Evolutionary conservation across 2,888 invertebrate genomes (phyloP), one percentile per base, ranked within the genome.

Genomic region (Limnephilus rhombicus): DNA sequence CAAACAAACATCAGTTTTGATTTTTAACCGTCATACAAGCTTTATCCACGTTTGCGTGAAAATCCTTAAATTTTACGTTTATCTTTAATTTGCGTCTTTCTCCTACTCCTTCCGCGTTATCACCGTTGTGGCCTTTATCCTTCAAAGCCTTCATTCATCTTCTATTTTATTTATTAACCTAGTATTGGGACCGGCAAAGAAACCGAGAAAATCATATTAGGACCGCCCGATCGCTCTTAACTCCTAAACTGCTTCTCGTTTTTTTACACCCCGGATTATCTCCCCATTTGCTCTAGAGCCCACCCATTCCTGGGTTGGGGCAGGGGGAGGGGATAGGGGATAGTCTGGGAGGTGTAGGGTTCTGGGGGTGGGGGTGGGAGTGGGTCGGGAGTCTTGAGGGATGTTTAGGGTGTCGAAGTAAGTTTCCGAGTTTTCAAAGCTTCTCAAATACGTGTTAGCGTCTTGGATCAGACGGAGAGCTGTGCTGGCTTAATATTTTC

Each of bases 121-220:
- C 89, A 15, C 41, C 37, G 11, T 18, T 80, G 80, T 80, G 88
- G 88, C 68, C 37, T 88, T 68, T 37, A 81, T 89, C 81, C 45
- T 80, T 89, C 41, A 81, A 89, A 89, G 24, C 81, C 45, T 81
- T 89, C 89, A 81, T 81, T 68, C 68, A 34, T 80, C 29, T 89
- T 82, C 89, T 82, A 89, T 89, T 89, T 81, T 80, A 82, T 81
- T 89, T 89, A 89, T 89, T 89, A 89, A 89, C 89, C 89, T n/a
- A 81, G 89, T 29, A 89, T 89, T 89, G 89, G 41, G 41, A 81
- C 34, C 29, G 15, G 68, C 81, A 45, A 89, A 82, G 91, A 89
- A 88, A 45, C 53, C 83, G 68, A 82, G 89, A 85, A 93, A 93
- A 93, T 93, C 93, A 93, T 91, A 93, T 93, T 92, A 93, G 88